Conservation (phyloP, 2,797 vertebrate genomes). For the Telmatherina bonti region DNA sequence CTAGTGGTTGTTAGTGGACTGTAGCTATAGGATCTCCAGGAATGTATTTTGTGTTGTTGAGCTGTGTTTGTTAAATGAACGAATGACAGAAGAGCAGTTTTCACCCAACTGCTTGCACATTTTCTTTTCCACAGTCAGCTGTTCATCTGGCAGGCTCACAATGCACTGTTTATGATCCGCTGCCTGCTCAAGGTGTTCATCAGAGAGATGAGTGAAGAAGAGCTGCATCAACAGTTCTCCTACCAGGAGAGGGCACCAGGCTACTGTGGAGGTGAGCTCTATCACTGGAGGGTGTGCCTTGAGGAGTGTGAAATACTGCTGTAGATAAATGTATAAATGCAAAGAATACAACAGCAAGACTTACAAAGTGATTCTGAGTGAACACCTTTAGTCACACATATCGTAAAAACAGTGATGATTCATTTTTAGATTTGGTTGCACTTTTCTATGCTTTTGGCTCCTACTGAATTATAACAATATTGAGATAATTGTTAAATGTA, state of each 20-base stretch:
- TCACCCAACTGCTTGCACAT: neutral
- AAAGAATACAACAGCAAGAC: constrained; percentile 8
- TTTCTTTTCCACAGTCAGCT: constrained; percentile 88
- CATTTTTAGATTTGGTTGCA: neutral
- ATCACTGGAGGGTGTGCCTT: neutral
- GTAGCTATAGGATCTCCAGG: neutral
- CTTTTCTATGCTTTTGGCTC: neutral
- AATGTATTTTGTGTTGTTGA: neutral
- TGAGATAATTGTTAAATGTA: neutral
- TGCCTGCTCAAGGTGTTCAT: constrained; percentile 97
- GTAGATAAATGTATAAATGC: neutral
- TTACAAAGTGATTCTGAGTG: neutral
- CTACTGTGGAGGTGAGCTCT: constrained; percentile 85
- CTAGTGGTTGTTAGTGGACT: no score
- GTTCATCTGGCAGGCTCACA: constrained; percentile 99
- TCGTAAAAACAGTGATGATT: no score
- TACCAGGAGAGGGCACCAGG: constrained; percentile 90
- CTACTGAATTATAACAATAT: constrained; percentile 4
- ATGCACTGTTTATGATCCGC: constrained; percentile 96
- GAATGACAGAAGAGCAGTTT: neutral
- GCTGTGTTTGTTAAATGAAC: neutral
- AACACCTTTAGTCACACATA: no score
- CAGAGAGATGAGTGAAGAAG: constrained; percentile 91
- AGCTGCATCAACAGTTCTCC: constrained; percentile 92
- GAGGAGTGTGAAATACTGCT: neutral